Conservation (phyloP, 2,888 invertebrate species). For the Clepsis dumicolana region DNA sequence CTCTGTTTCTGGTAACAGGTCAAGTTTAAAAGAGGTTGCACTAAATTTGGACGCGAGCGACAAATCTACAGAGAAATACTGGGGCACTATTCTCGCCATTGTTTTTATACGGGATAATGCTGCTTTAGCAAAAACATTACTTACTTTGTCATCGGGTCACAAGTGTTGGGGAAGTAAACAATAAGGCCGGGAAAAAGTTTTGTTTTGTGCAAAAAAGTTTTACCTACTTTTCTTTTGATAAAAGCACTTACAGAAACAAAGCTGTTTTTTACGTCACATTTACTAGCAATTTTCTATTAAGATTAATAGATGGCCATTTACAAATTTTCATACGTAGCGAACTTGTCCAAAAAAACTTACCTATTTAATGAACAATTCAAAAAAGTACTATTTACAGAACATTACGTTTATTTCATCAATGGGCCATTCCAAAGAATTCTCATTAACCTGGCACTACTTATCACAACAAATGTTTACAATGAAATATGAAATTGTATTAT, state of each 20-base stretch:
- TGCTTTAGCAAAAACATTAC: conserved; percentile 29
- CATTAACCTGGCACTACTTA: too few species aligned
- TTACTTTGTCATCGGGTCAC: not conserved
- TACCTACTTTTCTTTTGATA: conserved; percentile 10
- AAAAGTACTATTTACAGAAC: too few species aligned
- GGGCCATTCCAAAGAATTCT: too few species aligned
- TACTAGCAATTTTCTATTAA: too few species aligned
- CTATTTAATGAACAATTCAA: too few species aligned
- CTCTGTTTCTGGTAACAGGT: conserved; percentile 61
- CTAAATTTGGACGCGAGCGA: conserved; percentile 71
- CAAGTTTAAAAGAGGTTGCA: conserved; percentile 78
- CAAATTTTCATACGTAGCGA: too few species aligned
- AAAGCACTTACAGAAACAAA: not conserved
- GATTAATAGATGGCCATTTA: too few species aligned
- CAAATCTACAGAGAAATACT: conserved; percentile 70
- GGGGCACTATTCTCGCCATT: conserved; percentile 67
- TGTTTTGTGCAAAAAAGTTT: conserved; percentile 10
- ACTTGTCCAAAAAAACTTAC: too few species aligned
- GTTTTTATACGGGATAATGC: conserved; percentile 55
- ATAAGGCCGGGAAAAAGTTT: conserved; percentile 15
- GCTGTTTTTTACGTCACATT: not conserved
- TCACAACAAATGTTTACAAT: too few species aligned
- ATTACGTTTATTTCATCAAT: too few species aligned
- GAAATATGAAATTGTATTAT: too few species aligned
- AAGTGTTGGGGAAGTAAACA: conserved; percentile 1